These are phyloP conservation scores for Pasiphila rectangulata DNA, from an alignment of 2,888 invertebrate species.

Conservation along the genomic window DNA sequence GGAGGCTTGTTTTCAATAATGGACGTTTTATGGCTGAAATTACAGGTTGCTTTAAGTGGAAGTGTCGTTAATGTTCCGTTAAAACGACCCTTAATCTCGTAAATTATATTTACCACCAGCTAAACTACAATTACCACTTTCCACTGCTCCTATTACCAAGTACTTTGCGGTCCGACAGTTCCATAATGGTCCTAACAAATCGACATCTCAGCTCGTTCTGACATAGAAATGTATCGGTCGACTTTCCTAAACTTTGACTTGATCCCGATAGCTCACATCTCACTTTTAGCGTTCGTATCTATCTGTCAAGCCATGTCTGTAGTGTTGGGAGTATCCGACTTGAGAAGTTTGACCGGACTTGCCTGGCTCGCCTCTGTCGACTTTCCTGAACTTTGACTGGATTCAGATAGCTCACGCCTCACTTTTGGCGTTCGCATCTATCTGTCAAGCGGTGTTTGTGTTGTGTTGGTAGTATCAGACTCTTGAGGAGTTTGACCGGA, in stretches of 20 bases:
- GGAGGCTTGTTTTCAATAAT: no score
- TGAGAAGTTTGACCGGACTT: background rate
- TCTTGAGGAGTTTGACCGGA: no score
- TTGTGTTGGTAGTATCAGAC: no score
- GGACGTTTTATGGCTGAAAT: no score
- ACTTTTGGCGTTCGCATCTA: no score
- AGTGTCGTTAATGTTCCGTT: no score
- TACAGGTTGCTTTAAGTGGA: no score
- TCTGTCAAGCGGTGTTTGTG: no score
- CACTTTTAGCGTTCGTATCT: conserved; percentile 15
- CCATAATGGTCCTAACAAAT: conserved; percentile 13
- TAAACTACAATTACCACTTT: background rate
- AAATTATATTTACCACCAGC: background rate
- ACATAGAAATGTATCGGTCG: conserved; percentile 21
- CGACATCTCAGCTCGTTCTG: conserved; percentile 14
- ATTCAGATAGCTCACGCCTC: no score
- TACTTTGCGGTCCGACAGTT: conserved; percentile 2
- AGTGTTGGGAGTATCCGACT: conserved; percentile 3
- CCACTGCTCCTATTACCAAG: conserved; percentile 2
- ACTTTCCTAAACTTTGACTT: conserved; percentile 25
- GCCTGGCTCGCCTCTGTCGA: no score
- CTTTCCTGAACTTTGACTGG: no score
- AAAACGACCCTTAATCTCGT: background rate
- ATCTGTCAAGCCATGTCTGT: conserved; percentile 18
- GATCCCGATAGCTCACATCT: conserved; percentile 23